Conservation (phyloP, 1,140 invertebrate genomes). For the Stratiolaelaps scimitus region DNA sequence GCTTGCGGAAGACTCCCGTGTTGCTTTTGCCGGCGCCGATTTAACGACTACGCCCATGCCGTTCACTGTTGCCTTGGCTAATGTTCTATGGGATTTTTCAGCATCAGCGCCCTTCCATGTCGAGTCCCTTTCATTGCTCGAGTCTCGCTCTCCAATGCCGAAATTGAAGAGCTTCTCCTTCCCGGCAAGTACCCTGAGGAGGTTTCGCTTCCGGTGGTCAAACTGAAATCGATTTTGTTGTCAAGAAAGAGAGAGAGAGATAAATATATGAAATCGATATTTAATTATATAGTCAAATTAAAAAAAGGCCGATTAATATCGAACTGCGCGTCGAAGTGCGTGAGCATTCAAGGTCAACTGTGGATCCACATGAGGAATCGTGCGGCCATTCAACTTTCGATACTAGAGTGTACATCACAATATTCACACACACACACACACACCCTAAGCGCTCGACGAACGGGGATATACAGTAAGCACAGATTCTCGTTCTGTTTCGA, state of each 20-base stretch:
- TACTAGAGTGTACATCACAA: too few relatives aligned
- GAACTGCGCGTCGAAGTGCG: not conserved
- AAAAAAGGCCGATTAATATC: too few relatives aligned
- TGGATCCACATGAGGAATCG: not conserved
- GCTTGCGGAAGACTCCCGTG: too few relatives aligned
- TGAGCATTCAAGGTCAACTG: not conserved
- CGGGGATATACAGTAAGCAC: not conserved
- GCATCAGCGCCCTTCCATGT: too few relatives aligned
- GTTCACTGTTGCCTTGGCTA: too few relatives aligned
- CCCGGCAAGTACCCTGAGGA: not conserved
- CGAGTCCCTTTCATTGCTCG: too few relatives aligned
- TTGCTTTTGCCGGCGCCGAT: too few relatives aligned
- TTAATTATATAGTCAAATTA: not conserved
- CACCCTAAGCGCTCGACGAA: not conserved
- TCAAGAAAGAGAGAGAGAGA: not conserved
- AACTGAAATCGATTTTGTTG: too few relatives aligned
- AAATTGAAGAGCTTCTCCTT: constrained; percentile 4
- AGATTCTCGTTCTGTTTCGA: not conserved
- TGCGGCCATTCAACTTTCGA: not conserved
- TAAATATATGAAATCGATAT: too few relatives aligned
- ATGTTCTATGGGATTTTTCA: too few relatives aligned
- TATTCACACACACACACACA: too few relatives aligned
- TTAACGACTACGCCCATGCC: too few relatives aligned
- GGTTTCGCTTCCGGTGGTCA: constrained; percentile 7
- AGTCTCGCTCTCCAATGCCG: not conserved